phyloP scores from a whole-genome alignment of 2,797 vertebrate species.

The Danio kyathit region DNA sequence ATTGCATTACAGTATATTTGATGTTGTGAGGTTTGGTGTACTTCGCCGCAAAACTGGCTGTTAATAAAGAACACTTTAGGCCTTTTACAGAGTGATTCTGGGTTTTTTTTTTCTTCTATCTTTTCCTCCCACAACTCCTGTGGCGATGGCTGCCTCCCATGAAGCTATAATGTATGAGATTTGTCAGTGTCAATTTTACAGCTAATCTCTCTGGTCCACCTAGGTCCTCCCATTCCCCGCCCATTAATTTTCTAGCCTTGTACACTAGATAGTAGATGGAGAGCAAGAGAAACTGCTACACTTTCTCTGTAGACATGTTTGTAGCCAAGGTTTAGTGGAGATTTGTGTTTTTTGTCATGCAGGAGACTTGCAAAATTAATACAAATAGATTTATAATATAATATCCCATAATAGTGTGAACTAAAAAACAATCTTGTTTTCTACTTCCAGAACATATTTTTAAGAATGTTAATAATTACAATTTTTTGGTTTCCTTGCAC shows the following conservation, averaged over 20 bases:
- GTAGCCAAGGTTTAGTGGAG: not conserved
- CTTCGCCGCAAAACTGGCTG: slow-evolving; percentile 43
- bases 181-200: slow-evolving; percentile 83
- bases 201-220: slow-evolving; percentile 82
- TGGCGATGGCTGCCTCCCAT: slow-evolving; percentile 74
- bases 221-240: slow-evolving; percentile 71
- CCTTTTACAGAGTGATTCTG: slow-evolving; percentile 54
- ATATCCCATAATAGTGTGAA: no score
- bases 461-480: no score
- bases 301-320: slow-evolving; percentile 20
- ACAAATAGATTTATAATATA: not conserved
- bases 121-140: slow-evolving; percentile 57
- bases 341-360: not conserved
- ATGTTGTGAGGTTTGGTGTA: slow-evolving; percentile 11
- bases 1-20: slow-evolving; percentile 11
- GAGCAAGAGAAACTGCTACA: not conserved
- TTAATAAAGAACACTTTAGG: slow-evolving; percentile 55
- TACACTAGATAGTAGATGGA: slow-evolving; percentile 37
- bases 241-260: slow-evolving; percentile 72
- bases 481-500: no score
- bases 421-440: no score
- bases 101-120: slow-evolving; percentile 14
- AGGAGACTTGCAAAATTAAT: not conserved
- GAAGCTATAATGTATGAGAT: slow-evolving; percentile 83
- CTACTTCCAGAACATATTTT: no score